Evolutionary conservation across 1,140 invertebrate species (phyloP), one percentile per base, ranked within the genome.

Genomic region (Myzus persicae): DNA sequence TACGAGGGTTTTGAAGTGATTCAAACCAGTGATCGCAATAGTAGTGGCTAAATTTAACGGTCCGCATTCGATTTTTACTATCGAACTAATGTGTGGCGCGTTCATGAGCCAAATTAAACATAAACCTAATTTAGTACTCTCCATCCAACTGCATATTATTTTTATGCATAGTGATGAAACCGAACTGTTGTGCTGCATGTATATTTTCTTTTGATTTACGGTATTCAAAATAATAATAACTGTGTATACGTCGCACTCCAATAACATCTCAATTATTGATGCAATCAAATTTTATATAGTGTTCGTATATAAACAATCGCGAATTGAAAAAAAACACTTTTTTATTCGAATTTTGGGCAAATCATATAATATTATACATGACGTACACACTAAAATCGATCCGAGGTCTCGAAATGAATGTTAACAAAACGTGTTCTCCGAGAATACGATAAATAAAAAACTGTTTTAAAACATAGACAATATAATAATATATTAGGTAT

Each of bases 1-100:
- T 89, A 51, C n/a, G 9, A 51, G n/a, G 40, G 48, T 89, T 89
- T 89, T 89, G 36, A 89, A 89, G 48, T 89, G 88, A 89, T 89
- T 89, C 22, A 54, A 54, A 89, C 46, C 88, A 54, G 44, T 89
- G 87, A 76, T 76, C 82, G 40, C 38, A 84, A n/a, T n/a, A 76
- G 88, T 46, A 36, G n/a, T 89, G 88, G 46, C 88, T 89, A 89
- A 54, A 89, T 89, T 89, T 89, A 54, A 54, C 46, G 36, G 38
- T 40, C 22, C 36, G 36, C 22, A 40, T 54, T 24, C 20, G 26
- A 26, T 54, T 89, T 89, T 89, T 54, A 89, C 24, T 38, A 89
- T 89, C 88, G 36, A 54, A 31, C 36, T 48, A 89, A 38, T 89
- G 24, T 31, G 48, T 31, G 5, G 5, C 24, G 36, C 31, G 36